phyloP scores from a whole-genome alignment of 1,140 invertebrate species.

The Physella acuta region DNA sequence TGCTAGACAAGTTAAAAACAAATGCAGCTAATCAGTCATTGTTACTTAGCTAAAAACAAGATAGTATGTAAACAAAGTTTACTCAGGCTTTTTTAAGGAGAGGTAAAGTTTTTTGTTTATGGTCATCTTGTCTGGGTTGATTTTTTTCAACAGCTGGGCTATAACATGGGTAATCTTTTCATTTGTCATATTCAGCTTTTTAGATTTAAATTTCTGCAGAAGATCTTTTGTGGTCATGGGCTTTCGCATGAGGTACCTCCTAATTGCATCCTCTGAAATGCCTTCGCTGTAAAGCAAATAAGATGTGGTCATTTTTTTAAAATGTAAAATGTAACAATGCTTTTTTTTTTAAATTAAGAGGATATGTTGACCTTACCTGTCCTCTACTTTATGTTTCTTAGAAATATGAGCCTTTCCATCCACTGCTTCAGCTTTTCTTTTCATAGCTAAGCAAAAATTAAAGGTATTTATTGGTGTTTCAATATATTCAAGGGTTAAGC shows the following conservation, averaged over 20 bases:
- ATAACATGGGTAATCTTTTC: conserved; percentile 89
- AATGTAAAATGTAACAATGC: neutral
- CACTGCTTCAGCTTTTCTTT: conserved; percentile 32
- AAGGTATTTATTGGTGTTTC: too few relatives aligned
- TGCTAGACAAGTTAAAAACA: neutral
- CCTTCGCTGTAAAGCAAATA: conserved; percentile 71
- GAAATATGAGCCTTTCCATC: conserved; percentile 60
- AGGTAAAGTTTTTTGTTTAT: conserved; percentile 95
- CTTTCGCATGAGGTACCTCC: conserved; percentile 88
- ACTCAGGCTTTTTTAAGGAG: conserved; percentile 66
- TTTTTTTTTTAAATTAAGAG: conserved; percentile 10
- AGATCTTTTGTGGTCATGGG: conserved; percentile 95
- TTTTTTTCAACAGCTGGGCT: conserved; percentile 90
- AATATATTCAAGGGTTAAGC: too few relatives aligned
- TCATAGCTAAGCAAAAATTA: conserved; percentile 27
- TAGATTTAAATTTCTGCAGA: conserved; percentile 91
- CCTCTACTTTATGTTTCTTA: conserved; percentile 63
- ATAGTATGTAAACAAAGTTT: conserved; percentile 17
- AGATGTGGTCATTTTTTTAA: too few relatives aligned
- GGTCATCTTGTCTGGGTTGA: conserved; percentile 89
- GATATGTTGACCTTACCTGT: conserved; percentile 15
- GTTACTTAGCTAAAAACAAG: too few relatives aligned
- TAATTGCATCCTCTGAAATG: conserved; percentile 90
- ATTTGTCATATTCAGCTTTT: conserved; percentile 85
- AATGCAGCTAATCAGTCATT: neutral